Evolutionary conservation across 2,113 vertebrate genomes (phyloP).

Genomic region (Mustelus asterias): DNA sequence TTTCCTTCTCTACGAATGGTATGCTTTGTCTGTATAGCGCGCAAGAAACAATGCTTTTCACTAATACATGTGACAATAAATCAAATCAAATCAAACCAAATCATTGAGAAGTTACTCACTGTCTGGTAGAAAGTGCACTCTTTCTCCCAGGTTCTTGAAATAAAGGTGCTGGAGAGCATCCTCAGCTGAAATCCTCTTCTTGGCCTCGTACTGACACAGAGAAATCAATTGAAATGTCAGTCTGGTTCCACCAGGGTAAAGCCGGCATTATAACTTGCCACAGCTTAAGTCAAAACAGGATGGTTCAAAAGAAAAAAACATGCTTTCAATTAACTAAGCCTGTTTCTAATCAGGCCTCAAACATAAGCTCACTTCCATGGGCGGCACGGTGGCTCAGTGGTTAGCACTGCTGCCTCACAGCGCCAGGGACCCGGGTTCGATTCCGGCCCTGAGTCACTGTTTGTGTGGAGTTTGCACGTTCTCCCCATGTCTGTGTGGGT

Average conservation of each 20-base stretch:
- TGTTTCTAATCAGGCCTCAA: not conserved
- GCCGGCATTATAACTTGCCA: not conserved
- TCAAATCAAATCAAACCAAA: no score
- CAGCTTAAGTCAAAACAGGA: not conserved
- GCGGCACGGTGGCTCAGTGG: no score
- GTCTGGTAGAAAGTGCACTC: constrained; percentile 75
- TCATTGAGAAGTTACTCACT: constrained; percentile 62
- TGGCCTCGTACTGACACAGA: constrained; percentile 76
- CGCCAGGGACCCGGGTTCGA: no score
- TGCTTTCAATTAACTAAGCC: not conserved
- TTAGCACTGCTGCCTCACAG: not conserved
- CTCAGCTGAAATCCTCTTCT: constrained; percentile 69
- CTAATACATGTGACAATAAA: no score
- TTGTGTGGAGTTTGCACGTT: no score
- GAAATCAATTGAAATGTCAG: not conserved
- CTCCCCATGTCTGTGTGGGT: no score
- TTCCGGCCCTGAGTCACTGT: no score
- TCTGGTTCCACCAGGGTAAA: not conserved
- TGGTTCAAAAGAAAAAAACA: not conserved
- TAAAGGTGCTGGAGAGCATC: constrained; percentile 71
- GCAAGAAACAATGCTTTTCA: no score
- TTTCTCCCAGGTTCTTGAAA: constrained; percentile 78
- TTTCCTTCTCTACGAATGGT: no score
- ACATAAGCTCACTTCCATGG: not conserved
- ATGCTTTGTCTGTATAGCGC: no score